Percentiles rank a stretch among this genome's conserved stretches.
Evolutionary conservation across 2,797 vertebrate species (phyloP).

Genomic region (Clarias fuscus): DNA sequence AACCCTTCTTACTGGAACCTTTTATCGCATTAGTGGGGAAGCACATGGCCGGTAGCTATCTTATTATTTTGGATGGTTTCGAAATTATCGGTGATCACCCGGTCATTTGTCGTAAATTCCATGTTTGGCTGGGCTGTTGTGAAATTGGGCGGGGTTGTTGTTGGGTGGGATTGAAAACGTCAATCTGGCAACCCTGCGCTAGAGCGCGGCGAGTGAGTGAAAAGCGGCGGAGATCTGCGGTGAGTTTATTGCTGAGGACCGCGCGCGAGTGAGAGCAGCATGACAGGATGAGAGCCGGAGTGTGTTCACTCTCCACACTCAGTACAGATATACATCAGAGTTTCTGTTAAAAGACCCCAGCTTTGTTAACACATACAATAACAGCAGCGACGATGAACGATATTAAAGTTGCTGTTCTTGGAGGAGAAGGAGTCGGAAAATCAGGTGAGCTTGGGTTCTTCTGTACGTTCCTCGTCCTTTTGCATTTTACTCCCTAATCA

Average conservation of each 20-base stretch:
- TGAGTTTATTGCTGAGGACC: background rate
- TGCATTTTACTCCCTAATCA: background rate
- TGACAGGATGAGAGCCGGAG: slow-evolving; percentile 6
- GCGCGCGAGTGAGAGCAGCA: background rate
- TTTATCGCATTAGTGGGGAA: background rate
- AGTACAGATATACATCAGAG: background rate
- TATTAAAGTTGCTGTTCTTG: slow-evolving; percentile 80
- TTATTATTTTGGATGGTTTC: background rate
- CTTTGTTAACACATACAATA: background rate
- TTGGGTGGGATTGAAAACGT: too few relatives aligned
- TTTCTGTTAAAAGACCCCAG: background rate
- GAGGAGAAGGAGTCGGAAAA: slow-evolving; percentile 80
- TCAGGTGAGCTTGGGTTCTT: slow-evolving; percentile 70
- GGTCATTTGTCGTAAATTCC: background rate
- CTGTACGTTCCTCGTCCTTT: background rate
- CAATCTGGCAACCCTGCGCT: slow-evolving; percentile 12
- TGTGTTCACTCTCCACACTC: background rate
- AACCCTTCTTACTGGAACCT: rapidly evolving
- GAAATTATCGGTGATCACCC: background rate
- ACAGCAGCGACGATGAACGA: slow-evolving; percentile 69
- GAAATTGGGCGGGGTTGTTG: background rate
- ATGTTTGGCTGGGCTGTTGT: too few relatives aligned
- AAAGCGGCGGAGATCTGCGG: background rate
- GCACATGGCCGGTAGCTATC: background rate
- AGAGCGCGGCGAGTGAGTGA: background rate